Conservation (phyloP, 1,140 invertebrate species). For the Drosophila pachea region DNA sequence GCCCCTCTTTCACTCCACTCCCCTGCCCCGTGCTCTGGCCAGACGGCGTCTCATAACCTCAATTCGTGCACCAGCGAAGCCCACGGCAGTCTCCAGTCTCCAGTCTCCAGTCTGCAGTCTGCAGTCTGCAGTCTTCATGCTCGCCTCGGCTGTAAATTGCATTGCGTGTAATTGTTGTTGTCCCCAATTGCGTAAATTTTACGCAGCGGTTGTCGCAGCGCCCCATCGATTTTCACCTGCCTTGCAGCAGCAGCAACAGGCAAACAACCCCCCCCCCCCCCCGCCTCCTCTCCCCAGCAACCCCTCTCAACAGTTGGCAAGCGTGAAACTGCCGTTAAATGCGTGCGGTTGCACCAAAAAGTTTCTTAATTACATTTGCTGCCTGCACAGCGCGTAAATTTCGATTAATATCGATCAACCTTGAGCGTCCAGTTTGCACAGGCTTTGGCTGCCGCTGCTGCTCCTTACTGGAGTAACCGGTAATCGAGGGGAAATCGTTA, state of each 20-base stretch:
- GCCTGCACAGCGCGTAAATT: neutral
- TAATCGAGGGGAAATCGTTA: too few relatives aligned
- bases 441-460: too few relatives aligned
- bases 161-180: conserved; percentile 39
- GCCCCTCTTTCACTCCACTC: neutral
- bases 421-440: too few relatives aligned
- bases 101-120: neutral
- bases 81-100: neutral
- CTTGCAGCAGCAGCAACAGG: conserved; percentile 41
- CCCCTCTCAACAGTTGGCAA: too few relatives aligned
- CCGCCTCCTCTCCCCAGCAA: too few relatives aligned
- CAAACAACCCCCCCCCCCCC: neutral
- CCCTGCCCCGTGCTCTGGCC: neutral
- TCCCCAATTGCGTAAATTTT: conserved; percentile 63
- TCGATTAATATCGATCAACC: too few relatives aligned
- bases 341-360: conserved; percentile 53
- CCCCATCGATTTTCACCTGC: conserved; percentile 54
- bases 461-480: too few relatives aligned
- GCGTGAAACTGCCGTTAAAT: conserved; percentile 57
- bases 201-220: conserved; percentile 35
- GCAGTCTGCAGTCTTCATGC: neutral
- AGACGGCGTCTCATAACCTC: conserved; percentile 36
- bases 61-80: conserved; percentile 13
- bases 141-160: neutral
- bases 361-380: conserved; percentile 48